Conservation (phyloP, 2,113 vertebrate species). For the Electrona antarctica region DNA sequence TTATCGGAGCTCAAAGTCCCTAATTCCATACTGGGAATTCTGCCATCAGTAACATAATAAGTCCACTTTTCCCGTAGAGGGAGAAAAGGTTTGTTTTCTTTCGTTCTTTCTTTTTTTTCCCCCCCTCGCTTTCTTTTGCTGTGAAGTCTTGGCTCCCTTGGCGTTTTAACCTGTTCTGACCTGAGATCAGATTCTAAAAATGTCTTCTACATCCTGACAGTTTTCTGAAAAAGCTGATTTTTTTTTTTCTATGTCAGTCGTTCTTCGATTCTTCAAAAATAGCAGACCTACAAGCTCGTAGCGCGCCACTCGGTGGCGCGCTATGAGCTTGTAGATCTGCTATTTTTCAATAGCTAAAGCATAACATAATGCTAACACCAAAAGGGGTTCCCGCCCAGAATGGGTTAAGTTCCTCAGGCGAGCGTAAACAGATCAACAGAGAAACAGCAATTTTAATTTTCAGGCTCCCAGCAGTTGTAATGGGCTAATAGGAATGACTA, state of each 20-base stretch:
- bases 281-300: too few relatives aligned
- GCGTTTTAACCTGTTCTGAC: too few relatives aligned
- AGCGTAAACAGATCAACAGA: conserved; percentile 72
- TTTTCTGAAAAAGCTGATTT: too few relatives aligned
- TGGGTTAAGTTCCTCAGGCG: conserved; percentile 71
- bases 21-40: conserved; percentile 77
- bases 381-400: too few relatives aligned
- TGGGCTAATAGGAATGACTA: conserved; percentile 52
- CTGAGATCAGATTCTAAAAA: too few relatives aligned
- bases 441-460: conserved; percentile 59
- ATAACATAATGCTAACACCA: too few relatives aligned
- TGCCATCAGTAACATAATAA: conserved; percentile 77
- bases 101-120: conserved; percentile 22
- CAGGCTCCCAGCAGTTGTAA: conserved; percentile 52
- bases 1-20: conserved; percentile 73
- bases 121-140: conserved; percentile 6
- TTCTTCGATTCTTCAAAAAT: too few relatives aligned
- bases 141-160: conserved; percentile 55
- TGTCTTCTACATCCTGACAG: too few relatives aligned
- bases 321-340: too few relatives aligned
- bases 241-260: too few relatives aligned
- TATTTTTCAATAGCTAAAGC: too few relatives aligned
- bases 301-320: too few relatives aligned
- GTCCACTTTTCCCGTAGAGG: conserved; percentile 71
- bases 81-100: conserved; percentile 31